Percentiles rank a stretch among this genome's conserved stretches.
Evolutionary conservation across 2,888 invertebrate species (phyloP).

Genomic region (Agrotis segetum): DNA sequence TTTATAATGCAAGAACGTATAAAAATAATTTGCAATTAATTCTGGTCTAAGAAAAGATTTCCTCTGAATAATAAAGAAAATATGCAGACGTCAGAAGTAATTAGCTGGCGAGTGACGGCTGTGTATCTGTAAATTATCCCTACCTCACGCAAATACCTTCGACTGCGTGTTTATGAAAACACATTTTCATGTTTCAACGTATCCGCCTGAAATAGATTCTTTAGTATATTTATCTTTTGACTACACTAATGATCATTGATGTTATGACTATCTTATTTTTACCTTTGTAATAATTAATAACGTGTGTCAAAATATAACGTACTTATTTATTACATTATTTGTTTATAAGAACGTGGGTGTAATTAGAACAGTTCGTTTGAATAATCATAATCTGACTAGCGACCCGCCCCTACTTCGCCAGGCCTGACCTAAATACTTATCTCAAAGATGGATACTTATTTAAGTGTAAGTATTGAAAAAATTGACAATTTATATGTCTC

Average conservation of each 20-base stretch:
- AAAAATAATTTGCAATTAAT: constrained; percentile 28
- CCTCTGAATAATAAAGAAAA: constrained; percentile 53
- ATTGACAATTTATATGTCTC: too few species aligned
- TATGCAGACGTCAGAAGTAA: constrained; percentile 62
- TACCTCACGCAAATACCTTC: constrained; percentile 47
- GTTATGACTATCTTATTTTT: constrained; percentile 14
- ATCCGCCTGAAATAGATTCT: constrained; percentile 33
- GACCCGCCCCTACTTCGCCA: too few species aligned
- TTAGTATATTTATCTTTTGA: constrained; percentile 20
- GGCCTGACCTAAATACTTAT: too few species aligned
- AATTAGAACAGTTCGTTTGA: neutral
- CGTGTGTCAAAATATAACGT: neutral
- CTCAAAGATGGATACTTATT: too few species aligned
- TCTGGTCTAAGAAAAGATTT: constrained; percentile 34
- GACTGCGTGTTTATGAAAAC: constrained; percentile 49
- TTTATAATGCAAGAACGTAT: neutral
- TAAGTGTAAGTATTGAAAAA: too few species aligned
- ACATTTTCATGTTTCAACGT: constrained; percentile 39
- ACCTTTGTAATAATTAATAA: neutral
- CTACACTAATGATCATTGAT: constrained; percentile 23
- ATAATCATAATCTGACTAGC: neutral
- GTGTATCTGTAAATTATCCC: constrained; percentile 45
- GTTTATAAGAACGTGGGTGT: constrained; percentile 13
- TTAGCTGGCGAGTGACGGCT: constrained; percentile 58
- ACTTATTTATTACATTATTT: neutral